Percentiles rank a stretch among this genome's conserved stretches.
These are phyloP conservation scores for Tiaroga cobitis DNA, from an alignment of 2,797 vertebrate species.

Conservation along the genomic window DNA sequence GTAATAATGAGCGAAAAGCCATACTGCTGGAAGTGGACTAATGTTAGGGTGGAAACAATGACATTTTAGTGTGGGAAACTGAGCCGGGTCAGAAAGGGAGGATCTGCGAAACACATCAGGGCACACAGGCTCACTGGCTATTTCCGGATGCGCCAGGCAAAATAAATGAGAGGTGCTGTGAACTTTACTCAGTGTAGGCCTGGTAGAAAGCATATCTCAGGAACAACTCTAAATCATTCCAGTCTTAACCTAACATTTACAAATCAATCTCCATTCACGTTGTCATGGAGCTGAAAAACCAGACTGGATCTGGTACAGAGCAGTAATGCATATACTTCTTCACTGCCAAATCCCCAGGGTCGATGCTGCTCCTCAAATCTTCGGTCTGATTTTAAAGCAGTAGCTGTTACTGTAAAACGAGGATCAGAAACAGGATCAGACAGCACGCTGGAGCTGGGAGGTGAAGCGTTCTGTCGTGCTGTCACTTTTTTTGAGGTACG, in stretches of 20 bases:
- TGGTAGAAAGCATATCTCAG: background rate
- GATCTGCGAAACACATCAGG: conserved; percentile 54
- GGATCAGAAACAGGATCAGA: conserved; percentile 52
- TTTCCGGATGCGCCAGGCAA: conserved; percentile 35
- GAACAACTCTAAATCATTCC: conserved; percentile 12
- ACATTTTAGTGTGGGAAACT: conserved; percentile 52
- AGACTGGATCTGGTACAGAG: conserved; percentile 12
- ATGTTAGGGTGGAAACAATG: conserved; percentile 54
- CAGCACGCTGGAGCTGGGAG: conserved; percentile 31
- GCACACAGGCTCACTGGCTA: conserved; percentile 9
- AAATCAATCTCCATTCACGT: conserved; percentile 31
- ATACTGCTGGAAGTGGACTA: conserved; percentile 28
- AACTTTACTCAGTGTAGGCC: conserved; percentile 18
- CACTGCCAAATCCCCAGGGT: background rate
- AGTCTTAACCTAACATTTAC: conserved; percentile 41
- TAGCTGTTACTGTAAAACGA: conserved; percentile 41
- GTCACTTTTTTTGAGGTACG: conserved; percentile 48
- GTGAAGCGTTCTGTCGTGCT: conserved; percentile 42
- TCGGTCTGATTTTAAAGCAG: conserved; percentile 43
- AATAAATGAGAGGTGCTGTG: conserved; percentile 30
- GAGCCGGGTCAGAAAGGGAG: conserved; percentile 30
- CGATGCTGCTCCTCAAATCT: background rate
- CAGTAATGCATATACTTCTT: conserved; percentile 17
- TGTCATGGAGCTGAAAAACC: conserved; percentile 10
- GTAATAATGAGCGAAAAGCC: conserved; percentile 38